Evolutionary conservation across 2,888 invertebrate genomes (phyloP).

Genomic region (Microdon myrmicae): DNA sequence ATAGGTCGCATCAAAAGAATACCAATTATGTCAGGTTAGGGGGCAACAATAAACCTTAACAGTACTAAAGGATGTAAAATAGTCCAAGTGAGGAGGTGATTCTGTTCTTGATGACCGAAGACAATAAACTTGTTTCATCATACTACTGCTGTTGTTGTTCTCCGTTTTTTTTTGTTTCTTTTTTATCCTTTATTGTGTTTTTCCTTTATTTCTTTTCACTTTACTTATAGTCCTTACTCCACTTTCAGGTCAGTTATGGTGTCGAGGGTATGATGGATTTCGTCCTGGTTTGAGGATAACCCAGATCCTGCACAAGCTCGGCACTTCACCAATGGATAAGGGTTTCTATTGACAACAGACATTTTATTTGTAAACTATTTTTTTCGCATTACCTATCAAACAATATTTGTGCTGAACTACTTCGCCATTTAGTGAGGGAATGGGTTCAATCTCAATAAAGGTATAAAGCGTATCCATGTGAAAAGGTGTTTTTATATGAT

Average conservation of each 20-base stretch:
- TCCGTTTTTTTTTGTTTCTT: constrained; percentile 3
- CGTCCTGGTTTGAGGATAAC: constrained; percentile 21
- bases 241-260: constrained; percentile 41
- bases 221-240: constrained; percentile 17
- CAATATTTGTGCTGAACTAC: too few species aligned
- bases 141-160: constrained; percentile 2
- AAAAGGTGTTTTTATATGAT: too few species aligned
- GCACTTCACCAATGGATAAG: constrained; percentile 3
- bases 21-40: too few species aligned
- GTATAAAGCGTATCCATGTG: too few species aligned
- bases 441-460: too few species aligned
- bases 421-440: too few species aligned
- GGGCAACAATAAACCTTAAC: not conserved
- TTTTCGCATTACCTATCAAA: constrained; percentile 1
- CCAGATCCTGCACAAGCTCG: constrained; percentile 6
- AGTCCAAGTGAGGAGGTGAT: constrained; percentile 18
- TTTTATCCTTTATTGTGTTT: constrained; percentile 15
- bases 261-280: constrained; percentile 39
- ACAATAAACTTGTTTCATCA: constrained; percentile 36
- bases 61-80: not conserved
- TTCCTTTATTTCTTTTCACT: constrained; percentile 3
- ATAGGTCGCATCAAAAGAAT: too few species aligned
- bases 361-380: constrained; percentile 8
- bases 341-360: constrained; percentile 1
- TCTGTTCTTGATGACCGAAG: constrained; percentile 38